These are phyloP conservation scores for Latheticus oryzae DNA, from an alignment of 2,888 invertebrate genomes.

Conservation along the genomic window DNA sequence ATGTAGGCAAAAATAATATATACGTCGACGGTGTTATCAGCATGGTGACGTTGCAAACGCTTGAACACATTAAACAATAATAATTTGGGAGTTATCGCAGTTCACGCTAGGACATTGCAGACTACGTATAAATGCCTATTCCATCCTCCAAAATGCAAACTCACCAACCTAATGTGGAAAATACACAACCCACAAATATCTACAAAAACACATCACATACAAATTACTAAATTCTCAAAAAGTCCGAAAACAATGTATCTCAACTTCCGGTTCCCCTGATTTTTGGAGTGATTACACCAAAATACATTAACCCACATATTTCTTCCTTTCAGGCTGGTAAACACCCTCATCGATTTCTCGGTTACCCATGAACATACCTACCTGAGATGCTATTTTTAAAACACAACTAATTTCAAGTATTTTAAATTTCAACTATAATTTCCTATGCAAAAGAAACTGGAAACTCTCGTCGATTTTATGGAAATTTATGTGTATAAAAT, in stretches of 20 bases:
- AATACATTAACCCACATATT: constrained; percentile 38
- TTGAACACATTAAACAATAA: constrained; percentile 47
- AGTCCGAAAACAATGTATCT: constrained; percentile 19
- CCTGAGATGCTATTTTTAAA: too few species aligned
- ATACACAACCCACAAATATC: constrained; percentile 23
- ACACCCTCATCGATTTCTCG: constrained; percentile 29
- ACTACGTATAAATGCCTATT: constrained; percentile 44
- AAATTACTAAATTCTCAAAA: constrained; percentile 2
- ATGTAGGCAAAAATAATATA: constrained; percentile 38
- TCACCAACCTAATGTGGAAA: constrained; percentile 43
- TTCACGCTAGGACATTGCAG: constrained; percentile 47
- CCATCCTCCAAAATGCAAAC: constrained; percentile 46
- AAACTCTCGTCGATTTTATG: too few species aligned
- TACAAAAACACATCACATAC: constrained; percentile 5
- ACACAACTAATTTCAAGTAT: constrained; percentile 17
- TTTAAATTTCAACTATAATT: too few species aligned
- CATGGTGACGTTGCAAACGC: constrained; percentile 45
- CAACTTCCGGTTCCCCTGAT: constrained; percentile 11
- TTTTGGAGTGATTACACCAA: constrained; percentile 24
- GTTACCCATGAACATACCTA: constrained; percentile 1
- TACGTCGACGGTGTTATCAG: constrained; percentile 45
- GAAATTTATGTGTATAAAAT: too few species aligned
- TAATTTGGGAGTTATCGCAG: constrained; percentile 48
- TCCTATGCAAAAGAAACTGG: too few species aligned
- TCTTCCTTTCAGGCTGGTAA: constrained; percentile 23